phyloP scores from a whole-genome alignment of 2,888 invertebrate genomes.

The Amiota mariae region DNA sequence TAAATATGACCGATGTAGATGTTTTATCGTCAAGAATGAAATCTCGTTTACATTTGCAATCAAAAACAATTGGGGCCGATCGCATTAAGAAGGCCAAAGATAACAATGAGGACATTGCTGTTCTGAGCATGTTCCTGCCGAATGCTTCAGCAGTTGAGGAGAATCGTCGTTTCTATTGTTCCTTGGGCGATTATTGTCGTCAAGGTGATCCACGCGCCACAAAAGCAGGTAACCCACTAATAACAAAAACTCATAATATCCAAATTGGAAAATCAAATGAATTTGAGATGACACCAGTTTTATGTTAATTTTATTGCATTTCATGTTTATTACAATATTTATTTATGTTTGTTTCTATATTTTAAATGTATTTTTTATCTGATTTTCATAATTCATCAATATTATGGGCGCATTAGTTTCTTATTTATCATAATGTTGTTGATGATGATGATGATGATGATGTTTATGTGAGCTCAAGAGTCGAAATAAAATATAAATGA shows the following conservation, averaged over 20 bases:
- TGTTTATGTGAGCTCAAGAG: background rate
- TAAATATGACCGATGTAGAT: constrained; percentile 78
- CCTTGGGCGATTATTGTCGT: constrained; percentile 82
- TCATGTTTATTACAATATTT: too few relatives aligned
- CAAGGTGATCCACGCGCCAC: constrained; percentile 85
- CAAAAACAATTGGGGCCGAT: constrained; percentile 88
- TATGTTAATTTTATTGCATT: too few relatives aligned
- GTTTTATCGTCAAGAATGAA: constrained; percentile 86
- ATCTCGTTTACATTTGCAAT: constrained; percentile 81
- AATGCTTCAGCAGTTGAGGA: constrained; percentile 78
- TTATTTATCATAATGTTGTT: constrained; percentile 34
- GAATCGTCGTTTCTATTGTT: constrained; percentile 86
- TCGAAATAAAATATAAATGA: too few relatives aligned
- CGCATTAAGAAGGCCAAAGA: constrained; percentile 85
- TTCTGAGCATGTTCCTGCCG: constrained; percentile 88
- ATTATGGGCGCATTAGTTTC: constrained; percentile 52
- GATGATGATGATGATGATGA: constrained; percentile 37
- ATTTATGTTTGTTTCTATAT: too few relatives aligned
- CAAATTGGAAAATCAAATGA: too few relatives aligned
- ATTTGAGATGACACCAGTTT: too few relatives aligned
- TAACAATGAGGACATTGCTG: constrained; percentile 90
- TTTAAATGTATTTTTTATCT: background rate
- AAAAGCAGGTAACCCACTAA: constrained; percentile 80
- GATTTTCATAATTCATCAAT: constrained; percentile 62
- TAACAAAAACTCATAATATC: too few relatives aligned